These are phyloP conservation scores for Pterocles orientalis DNA, from an alignment of 2,113 vertebrate species.

Conservation along the genomic window DNA sequence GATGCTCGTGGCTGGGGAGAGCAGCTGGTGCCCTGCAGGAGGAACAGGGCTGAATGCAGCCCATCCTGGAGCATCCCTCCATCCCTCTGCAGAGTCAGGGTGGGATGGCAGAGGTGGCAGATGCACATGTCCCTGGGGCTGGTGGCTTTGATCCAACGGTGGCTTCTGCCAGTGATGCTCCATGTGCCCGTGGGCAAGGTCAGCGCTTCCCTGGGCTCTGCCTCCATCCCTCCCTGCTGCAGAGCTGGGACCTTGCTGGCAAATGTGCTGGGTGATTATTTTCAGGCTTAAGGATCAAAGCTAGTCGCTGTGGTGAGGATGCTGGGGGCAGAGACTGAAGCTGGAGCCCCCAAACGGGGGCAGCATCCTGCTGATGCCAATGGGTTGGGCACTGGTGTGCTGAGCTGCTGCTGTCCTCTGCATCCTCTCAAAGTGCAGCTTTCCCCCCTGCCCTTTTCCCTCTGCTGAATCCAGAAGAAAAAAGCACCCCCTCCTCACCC, in stretches of 20 bases:
- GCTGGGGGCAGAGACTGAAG: not conserved
- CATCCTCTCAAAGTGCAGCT: no score
- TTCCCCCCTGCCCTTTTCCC: not conserved
- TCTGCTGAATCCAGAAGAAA: not conserved
- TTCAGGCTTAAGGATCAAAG: not conserved
- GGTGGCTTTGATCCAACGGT: not conserved
- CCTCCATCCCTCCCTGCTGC: accelerated
- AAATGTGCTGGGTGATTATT: accelerated
- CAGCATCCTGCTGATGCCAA: not conserved
- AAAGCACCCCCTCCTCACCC: not conserved
- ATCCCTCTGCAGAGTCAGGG: not conserved
- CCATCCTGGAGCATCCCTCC: not conserved
- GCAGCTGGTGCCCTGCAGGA: not conserved
- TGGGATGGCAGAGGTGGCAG: not conserved
- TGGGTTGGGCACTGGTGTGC: not conserved
- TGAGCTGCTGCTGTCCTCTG: not conserved
- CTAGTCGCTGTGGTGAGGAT: not conserved
- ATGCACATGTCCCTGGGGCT: not conserved
- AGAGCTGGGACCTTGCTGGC: not conserved
- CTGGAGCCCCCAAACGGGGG: accelerated
- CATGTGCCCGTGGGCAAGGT: not conserved
- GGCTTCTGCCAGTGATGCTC: not conserved
- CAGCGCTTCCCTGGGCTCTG: not conserved
- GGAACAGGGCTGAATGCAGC: not conserved
- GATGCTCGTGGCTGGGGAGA: not conserved